Evolutionary conservation across 1,140 invertebrate species (phyloP).

Genomic region (Hyles euphorbiae): DNA sequence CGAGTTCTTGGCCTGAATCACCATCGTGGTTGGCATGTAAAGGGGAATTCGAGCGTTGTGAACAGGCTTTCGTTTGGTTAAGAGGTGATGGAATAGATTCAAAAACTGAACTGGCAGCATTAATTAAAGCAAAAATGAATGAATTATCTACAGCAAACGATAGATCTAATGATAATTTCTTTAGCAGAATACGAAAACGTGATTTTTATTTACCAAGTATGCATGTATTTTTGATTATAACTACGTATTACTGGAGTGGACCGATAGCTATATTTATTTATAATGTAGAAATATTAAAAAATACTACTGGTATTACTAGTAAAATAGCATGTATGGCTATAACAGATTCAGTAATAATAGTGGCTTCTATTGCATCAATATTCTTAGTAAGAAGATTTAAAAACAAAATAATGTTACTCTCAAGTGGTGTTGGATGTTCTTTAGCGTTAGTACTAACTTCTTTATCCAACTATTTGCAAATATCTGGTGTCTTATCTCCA

Average conservation of each 20-base stretch:
- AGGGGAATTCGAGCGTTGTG: conserved; percentile 11
- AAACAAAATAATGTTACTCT: conserved; percentile 11
- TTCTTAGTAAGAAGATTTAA: conserved; percentile 8
- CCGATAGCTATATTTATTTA: conserved; percentile 13
- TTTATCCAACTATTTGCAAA: conserved; percentile 8
- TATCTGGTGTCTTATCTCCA: not conserved
- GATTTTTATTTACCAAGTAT: conserved; percentile 16
- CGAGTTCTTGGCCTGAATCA: conserved; percentile 11
- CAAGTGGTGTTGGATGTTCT: conserved; percentile 1
- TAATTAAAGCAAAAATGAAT: conserved; percentile 9
- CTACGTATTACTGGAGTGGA: conserved; percentile 13
- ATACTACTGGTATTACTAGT: not conserved
- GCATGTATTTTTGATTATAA: conserved; percentile 12
- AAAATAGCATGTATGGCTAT: not conserved
- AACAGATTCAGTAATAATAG: conserved; percentile 1
- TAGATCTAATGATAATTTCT: not conserved
- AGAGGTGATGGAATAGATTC: conserved; percentile 12
- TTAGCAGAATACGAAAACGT: not conserved
- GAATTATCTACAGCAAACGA: not conserved
- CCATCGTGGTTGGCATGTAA: conserved; percentile 17
- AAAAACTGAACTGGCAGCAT: conserved; percentile 9
- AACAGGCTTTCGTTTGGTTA: conserved; percentile 9
- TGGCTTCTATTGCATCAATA: not conserved
- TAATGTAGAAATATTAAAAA: conserved; percentile 7
- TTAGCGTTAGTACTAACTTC: conserved; percentile 1